Base-by-base conservation (phyloP, 2,888 invertebrate species). In the Lottia gigantea region DNA sequence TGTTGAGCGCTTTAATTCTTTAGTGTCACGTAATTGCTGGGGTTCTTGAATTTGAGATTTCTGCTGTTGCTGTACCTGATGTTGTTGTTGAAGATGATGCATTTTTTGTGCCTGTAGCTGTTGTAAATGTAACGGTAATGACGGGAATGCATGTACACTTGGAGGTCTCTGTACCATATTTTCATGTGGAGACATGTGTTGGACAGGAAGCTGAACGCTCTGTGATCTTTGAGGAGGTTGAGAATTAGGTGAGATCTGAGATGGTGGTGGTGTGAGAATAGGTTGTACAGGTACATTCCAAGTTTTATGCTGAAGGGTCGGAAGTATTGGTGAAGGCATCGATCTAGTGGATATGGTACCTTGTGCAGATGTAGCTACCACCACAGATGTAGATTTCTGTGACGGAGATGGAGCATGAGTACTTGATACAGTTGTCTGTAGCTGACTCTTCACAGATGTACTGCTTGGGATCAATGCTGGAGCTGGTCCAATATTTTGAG, bases 51-150 rank as follows among this genome's bases (percentile, higher is more conserved):
- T 64, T 8, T 61, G 55, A n/a, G 71, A 64, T 16, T 66, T 70
- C 1, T 63, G 55, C 15, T 68, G 68, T 6, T 19, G 46, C 8
- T 46, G 66, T 11, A 15, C 26, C 2, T 69, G 71, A 45, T 46
- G 74, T 11, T 66, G 67, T 15, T 72, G 71, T 49, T 72, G 75
- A 45, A 73, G 72, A 47, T 73, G 76, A 23, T 73, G 74, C 12
- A 65, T 74, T 64, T 47, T 66, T 61, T 64, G 71, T 14, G 47
- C 71, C 19, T 70, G 66, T 12, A 61, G 72, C 40, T 70, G 70
- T 47, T 76, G 76, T 15, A 49, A 65, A 23, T 74, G 74, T 4
- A 63, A 70, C 15, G 47, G 67, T 66, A 64, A 70, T n/a, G 66
- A 31, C 8, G n/a, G 69, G 26, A 46, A 65, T 31, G 19, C 55